Evolutionary conservation across 2,888 invertebrate genomes (phyloP), one percentile per base, ranked within the genome.

Genomic region (Allygus modestus): DNA sequence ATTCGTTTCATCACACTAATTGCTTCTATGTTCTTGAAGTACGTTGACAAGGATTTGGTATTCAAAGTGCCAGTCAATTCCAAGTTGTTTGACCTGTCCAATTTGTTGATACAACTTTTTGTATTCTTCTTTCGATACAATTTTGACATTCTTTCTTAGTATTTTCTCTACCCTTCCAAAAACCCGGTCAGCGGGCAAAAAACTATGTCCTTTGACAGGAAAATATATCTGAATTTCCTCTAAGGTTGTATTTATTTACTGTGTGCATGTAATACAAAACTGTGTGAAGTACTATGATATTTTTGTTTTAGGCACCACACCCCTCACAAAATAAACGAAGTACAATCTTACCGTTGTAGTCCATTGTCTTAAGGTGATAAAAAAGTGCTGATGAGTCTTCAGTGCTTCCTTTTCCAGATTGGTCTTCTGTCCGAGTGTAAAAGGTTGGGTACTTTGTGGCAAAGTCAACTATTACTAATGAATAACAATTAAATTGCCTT

Each of bases 11-110:
- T 61, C 9, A 61, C 65, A 61, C 65, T 12, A n/a, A 61, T 61
- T 12, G 65, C 65, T 61, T 61, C 65, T 61, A 61, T 9, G 69
- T 69, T 23, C 69, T 69, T 69, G 69, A 69, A 69, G 26, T 69
- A 69, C 4, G n/a, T 69, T 23, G 69, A 69, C 69, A 69, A 69
- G 28, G 69, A 69, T 69, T 69, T 69, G n/a, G 69, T 69, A 31
- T 31, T 69, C 26, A 69, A 26, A 5, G 2, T 69, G 69, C 26
- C 69, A 5, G 23, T 69, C 33, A 69, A 26, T 69, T 26, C 69
- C 69, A 23, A 69, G 26, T 2, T 69, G 69, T 69, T 12, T 12
- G 69, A 31, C 69, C 7, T 23, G 7, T 69, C 28, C 17, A 69
- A 54, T 54, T 54, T 17, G 46, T 26, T 2, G n/a, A 69, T 23